phyloP scores from a whole-genome alignment of 2,113 vertebrate genomes.

The Erythrolamprus reginae region DNA sequence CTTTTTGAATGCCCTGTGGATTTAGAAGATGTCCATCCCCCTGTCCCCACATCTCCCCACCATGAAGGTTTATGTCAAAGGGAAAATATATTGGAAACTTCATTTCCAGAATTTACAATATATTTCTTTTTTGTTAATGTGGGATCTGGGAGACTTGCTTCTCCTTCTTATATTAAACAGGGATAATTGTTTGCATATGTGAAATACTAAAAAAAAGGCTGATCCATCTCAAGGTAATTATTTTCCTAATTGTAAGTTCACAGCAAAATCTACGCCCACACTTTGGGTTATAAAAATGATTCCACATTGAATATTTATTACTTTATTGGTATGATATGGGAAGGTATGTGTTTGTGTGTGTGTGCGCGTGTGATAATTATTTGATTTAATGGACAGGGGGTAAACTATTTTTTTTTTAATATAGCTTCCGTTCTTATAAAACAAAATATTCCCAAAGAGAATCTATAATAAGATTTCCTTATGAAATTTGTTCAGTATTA shows the following conservation, averaged over 20 bases:
- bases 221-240: not conserved
- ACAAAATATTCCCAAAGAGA: conserved; percentile 1
- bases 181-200: not conserved
- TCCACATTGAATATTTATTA: not conserved
- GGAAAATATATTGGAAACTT: not conserved
- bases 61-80: not conserved
- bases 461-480: not conserved
- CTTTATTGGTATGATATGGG: conserved; percentile 1
- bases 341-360: too few relatives aligned
- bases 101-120: not conserved
- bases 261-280: not conserved
- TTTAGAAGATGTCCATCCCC: not conserved
- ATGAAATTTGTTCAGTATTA: not conserved
- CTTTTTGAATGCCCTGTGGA: not conserved
- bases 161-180: not conserved
- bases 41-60: too few relatives aligned
- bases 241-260: not conserved
- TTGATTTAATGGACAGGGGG: not conserved
- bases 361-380: not conserved
- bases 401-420: not conserved
- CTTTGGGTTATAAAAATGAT: not conserved
- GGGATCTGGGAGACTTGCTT: not conserved
- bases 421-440: not conserved
- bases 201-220: not conserved
- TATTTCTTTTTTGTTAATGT: not conserved